Conservation (phyloP, 2,797 vertebrate species). For the Gephyroberyx darwinii region DNA sequence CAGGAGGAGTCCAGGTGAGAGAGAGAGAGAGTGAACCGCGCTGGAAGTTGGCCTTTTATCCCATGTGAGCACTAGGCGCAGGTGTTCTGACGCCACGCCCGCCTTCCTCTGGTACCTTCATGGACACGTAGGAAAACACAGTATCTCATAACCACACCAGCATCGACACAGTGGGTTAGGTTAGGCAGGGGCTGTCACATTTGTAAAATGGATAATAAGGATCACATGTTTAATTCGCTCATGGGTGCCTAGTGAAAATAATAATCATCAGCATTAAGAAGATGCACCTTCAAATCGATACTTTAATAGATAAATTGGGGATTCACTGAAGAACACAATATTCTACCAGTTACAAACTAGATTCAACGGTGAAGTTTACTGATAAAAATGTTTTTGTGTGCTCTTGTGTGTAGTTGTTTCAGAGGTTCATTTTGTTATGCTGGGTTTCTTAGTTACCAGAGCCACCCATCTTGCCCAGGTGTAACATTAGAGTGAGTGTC, state of each 20-base stretch:
- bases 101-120: too few species aligned
- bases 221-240: background rate
- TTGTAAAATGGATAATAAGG: background rate
- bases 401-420: conserved; percentile 24
- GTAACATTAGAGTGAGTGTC: conserved; percentile 70
- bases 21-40: too few species aligned
- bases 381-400: background rate
- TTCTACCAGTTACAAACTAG: too few species aligned
- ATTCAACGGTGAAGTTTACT: background rate
- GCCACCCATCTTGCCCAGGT: conserved; percentile 63
- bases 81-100: too few species aligned
- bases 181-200: too few species aligned
- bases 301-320: too few species aligned
- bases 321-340: background rate
- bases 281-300: background rate
- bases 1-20: too few species aligned
- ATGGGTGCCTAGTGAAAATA: background rate
- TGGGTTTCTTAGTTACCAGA: conserved; percentile 70
- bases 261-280: background rate
- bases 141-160: too few species aligned
- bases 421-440: conserved; percentile 56
- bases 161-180: too few species aligned
- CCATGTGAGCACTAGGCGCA: too few species aligned
- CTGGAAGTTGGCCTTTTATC: too few species aligned
- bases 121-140: too few species aligned